Evolutionary conservation across 2,888 invertebrate genomes (phyloP), one percentile per base, ranked within the genome.

Genomic region (Acronicta aceris): DNA sequence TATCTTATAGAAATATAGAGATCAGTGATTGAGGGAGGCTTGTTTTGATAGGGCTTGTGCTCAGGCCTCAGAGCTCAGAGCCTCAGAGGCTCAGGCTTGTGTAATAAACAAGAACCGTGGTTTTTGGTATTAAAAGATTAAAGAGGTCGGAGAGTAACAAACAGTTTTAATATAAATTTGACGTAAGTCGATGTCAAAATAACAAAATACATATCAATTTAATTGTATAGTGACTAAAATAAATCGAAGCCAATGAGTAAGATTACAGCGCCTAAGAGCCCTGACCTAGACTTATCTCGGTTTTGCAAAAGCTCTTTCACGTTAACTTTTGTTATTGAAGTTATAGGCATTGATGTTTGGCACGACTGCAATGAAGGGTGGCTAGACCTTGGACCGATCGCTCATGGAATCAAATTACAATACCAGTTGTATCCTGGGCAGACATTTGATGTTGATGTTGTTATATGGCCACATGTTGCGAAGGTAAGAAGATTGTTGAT

Each of bases 391-490:
- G 90, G 88, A 0, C 74, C 84, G 0, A 86, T 81, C 63, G 50
- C 64, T 2, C 87, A 91, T 47, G 91, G 88, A 0, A 60, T 90
- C 25, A 92, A 86, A 68, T 63, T 94, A 43, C 88, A 90, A 25
- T 94, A 93, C 61, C 83, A 85, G 12, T 67, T 94, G 47, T 90
- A 89, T 68, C 86, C 88, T 13, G 92, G 90, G 3, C 85, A 88
- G 46, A 75, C 15, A 16, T 92, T 76, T 62, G 92, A 92, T 9
- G 41, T 92, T 17, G 92, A 93, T 63, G 74, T 94, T 40, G 66
- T 87, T 33, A 87, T 94, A 50, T 94, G 92, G 91, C 91, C 92
- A 8, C 89, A 92, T 67, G 83, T 79, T 50, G 90, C 87, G 30
- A 93, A 94, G 91, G 93, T 93, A 73, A 9, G 13, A 17, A 21